These are phyloP conservation scores for Lerema accius DNA, from an alignment of 1,140 invertebrate genomes.

Conservation along the genomic window DNA sequence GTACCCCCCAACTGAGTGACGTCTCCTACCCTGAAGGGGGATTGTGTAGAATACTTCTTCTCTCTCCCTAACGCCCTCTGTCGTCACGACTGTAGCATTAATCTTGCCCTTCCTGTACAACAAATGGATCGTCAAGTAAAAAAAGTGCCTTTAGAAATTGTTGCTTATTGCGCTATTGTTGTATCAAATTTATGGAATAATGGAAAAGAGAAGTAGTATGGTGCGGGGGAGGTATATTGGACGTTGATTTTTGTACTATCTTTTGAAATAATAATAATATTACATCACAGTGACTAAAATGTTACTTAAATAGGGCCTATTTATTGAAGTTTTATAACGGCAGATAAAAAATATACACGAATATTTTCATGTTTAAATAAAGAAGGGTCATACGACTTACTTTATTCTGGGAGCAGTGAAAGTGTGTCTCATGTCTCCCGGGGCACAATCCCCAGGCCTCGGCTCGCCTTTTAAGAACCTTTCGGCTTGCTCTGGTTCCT, in stretches of 20 bases:
- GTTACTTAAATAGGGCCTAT: too few species aligned
- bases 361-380: too few species aligned
- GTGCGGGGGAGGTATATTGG: too few species aligned
- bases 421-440: slow-evolving; percentile 73
- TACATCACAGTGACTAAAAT: too few species aligned
- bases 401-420: slow-evolving; percentile 74
- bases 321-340: too few species aligned
- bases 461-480: slow-evolving; percentile 80
- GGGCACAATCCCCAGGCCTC: slow-evolving; percentile 73
- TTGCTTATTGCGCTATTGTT: background rate
- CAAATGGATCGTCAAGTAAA: slow-evolving; percentile 25
- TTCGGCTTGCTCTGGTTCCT: slow-evolving; percentile 75
- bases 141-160: background rate
- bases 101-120: slow-evolving; percentile 70
- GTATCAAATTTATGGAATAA: too few species aligned
- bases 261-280: too few species aligned
- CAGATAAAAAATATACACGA: too few species aligned
- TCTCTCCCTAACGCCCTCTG: slow-evolving; percentile 65
- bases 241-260: too few species aligned
- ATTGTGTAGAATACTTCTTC: slow-evolving; percentile 81
- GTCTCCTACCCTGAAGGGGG: slow-evolving; percentile 71
- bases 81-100: slow-evolving; percentile 57
- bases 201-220: too few species aligned
- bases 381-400: slow-evolving; percentile 45
- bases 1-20: slow-evolving; percentile 82